phyloP scores from a whole-genome alignment of 2,888 invertebrate genomes.

The Xylota segnis region DNA sequence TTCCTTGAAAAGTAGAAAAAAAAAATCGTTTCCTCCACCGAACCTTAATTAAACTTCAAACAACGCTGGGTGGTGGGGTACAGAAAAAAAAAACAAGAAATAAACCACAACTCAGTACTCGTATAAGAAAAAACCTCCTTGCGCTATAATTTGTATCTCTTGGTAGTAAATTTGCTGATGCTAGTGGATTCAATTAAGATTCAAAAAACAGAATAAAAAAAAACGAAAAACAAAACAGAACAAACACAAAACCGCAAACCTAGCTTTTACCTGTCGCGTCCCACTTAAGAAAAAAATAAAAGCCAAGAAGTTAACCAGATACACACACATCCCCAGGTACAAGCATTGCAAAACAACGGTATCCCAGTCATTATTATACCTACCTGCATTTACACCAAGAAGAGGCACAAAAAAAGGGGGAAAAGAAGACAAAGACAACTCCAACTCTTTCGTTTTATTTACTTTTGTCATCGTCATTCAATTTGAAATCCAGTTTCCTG shows the following conservation, averaged over 20 bases:
- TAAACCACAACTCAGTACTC: conserved; percentile 1
- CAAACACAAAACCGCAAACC: conserved; percentile 46
- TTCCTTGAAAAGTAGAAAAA: conserved; percentile 3
- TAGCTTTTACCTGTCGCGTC: conserved; percentile 37
- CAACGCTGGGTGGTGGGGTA: conserved; percentile 25
- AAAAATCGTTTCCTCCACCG: conserved; percentile 20
- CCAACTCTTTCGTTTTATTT: conserved; percentile 31
- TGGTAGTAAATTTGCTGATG: conserved; percentile 44
- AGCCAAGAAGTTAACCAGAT: conserved; percentile 37
- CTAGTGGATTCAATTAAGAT: conserved; percentile 43
- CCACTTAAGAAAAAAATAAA: conserved; percentile 39
- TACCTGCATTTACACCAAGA: not conserved
- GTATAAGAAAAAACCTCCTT: conserved; percentile 3
- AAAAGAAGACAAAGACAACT: not conserved
- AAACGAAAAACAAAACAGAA: too few species aligned
- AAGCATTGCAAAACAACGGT: conserved; percentile 46
- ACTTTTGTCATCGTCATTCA: conserved; percentile 34
- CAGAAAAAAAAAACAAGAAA: not conserved
- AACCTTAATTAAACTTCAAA: conserved; percentile 57
- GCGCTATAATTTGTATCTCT: conserved; percentile 20
- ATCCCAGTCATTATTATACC: conserved; percentile 17
- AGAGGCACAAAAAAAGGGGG: not conserved
- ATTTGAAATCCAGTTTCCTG: conserved; percentile 61
- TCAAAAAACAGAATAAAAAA: too few species aligned
- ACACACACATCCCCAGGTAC: conserved; percentile 25